Percentiles rank a stretch among this genome's conserved stretches.
These are phyloP conservation scores for Nephrotoma flavescens DNA, from an alignment of 2,888 invertebrate genomes.

Conservation along the genomic window DNA sequence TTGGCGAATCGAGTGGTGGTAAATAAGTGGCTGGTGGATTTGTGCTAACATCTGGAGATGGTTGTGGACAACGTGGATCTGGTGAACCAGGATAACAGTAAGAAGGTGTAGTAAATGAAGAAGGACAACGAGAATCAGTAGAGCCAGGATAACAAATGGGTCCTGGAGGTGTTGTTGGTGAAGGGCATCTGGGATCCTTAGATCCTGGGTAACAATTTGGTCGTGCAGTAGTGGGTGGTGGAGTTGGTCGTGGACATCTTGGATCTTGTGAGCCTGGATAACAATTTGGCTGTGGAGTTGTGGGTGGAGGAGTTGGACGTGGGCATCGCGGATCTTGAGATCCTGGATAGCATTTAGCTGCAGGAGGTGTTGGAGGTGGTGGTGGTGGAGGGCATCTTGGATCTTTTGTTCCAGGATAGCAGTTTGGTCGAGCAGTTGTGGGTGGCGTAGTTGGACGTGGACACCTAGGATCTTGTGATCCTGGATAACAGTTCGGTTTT, in stretches of 20 bases:
- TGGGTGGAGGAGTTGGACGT: conserved; percentile 10
- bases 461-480: not conserved
- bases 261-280: conserved; percentile 26
- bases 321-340: conserved; percentile 21
- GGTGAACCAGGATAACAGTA: conserved; percentile 22
- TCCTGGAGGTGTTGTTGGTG: conserved; percentile 24
- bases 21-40: conserved; percentile 10
- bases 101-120: conserved; percentile 15
- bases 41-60: conserved; percentile 23
- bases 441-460: conserved; percentile 2
- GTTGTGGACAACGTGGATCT: conserved; percentile 32
- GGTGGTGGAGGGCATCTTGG: conserved; percentile 21
- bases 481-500: not conserved
- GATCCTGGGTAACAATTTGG: conserved; percentile 26
- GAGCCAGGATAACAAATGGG: conserved; percentile 18
- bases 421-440: not conserved
- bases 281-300: conserved; percentile 19
- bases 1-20: conserved; percentile 5
- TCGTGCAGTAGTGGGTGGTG: conserved; percentile 16
- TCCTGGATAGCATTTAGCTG: conserved; percentile 25
- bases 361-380: conserved; percentile 21
- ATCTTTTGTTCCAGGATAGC: conserved; percentile 19
- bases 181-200: conserved; percentile 17
- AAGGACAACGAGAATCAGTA: conserved; percentile 15
- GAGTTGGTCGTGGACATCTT: conserved; percentile 24